phyloP scores from a whole-genome alignment of 2,888 invertebrate genomes.

The Pollenia griseotomentosa region DNA sequence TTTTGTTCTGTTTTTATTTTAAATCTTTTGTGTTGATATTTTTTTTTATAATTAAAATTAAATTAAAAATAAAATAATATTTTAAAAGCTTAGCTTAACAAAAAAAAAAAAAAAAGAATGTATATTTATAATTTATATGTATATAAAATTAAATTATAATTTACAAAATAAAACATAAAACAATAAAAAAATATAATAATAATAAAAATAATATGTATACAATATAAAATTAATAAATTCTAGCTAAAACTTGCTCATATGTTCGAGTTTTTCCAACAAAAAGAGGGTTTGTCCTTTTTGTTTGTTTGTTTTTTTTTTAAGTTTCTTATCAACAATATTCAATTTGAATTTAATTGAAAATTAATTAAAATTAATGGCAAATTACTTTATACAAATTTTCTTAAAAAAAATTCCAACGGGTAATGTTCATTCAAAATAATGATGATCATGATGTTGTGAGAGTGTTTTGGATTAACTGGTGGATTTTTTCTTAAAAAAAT shows the following conservation, averaged over 20 bases:
- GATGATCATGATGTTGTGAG: constrained; percentile 10
- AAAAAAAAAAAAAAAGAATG: constrained; percentile 32
- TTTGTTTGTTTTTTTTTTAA: constrained; percentile 20
- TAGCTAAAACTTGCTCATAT: constrained; percentile 66
- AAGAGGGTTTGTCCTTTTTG: constrained; percentile 33
- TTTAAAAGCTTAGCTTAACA: constrained; percentile 77
- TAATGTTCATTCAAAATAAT: constrained; percentile 8
- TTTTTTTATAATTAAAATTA: constrained; percentile 69
- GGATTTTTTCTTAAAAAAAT: too few species aligned
- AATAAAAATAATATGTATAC: constrained; percentile 48
- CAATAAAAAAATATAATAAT: constrained; percentile 64
- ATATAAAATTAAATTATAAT: constrained; percentile 72
- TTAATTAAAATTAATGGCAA: constrained; percentile 73
- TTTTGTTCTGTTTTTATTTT: background rate
- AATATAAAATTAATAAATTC: constrained; percentile 77
- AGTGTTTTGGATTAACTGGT: background rate
- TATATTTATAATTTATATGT: constrained; percentile 50
- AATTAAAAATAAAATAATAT: constrained; percentile 74
- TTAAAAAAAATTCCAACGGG: constrained; percentile 39
- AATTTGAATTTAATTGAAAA: constrained; percentile 67
- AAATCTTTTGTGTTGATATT: constrained; percentile 11
- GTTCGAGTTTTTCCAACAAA: constrained; percentile 60
- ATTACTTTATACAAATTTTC: constrained; percentile 70
- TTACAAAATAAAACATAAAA: constrained; percentile 69
- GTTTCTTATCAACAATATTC: constrained; percentile 64